Evolutionary conservation across 2,113 vertebrate genomes (phyloP).

Genomic region (Mungos mungo): DNA sequence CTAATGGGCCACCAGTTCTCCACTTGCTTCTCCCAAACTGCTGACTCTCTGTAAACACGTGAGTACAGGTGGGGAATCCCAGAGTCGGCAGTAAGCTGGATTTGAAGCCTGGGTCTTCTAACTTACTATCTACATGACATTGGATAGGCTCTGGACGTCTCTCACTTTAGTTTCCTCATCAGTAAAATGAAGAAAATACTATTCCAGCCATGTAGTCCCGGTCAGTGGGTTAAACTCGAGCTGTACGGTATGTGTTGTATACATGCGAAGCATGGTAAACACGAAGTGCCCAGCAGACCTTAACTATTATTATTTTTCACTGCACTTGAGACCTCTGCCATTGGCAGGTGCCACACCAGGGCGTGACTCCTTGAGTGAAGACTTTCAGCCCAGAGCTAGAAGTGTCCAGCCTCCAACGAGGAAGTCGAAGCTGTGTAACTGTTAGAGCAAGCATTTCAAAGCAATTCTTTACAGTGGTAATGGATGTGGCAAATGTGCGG

Average conservation of each 20-base stretch:
- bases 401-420: conserved; percentile 58
- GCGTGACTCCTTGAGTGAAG: conserved; percentile 44
- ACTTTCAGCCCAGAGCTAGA: conserved; percentile 63
- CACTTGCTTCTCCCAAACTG: conserved; percentile 33
- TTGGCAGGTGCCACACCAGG: background rate
- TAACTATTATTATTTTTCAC: background rate
- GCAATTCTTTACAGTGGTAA: conserved; percentile 84
- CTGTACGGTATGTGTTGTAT: fast-evolving
- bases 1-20: background rate
- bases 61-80: too few relatives aligned
- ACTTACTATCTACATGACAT: background rate
- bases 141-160: background rate
- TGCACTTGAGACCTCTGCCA: conserved; percentile 31
- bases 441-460: conserved; percentile 84
- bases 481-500: conserved; percentile 81
- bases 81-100: background rate
- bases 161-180: background rate
- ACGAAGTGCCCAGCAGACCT: background rate
- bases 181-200: background rate
- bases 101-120: background rate
- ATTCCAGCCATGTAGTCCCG: background rate
- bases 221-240: background rate
- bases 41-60: background rate
- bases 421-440: conserved; percentile 69
- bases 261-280: background rate